A percentile compares a stretch with the other conserved stretches of the same genome.
Evolutionary conservation across 2,888 invertebrate species (phyloP).

Genomic region (Acanthacorydalis orientalis): DNA sequence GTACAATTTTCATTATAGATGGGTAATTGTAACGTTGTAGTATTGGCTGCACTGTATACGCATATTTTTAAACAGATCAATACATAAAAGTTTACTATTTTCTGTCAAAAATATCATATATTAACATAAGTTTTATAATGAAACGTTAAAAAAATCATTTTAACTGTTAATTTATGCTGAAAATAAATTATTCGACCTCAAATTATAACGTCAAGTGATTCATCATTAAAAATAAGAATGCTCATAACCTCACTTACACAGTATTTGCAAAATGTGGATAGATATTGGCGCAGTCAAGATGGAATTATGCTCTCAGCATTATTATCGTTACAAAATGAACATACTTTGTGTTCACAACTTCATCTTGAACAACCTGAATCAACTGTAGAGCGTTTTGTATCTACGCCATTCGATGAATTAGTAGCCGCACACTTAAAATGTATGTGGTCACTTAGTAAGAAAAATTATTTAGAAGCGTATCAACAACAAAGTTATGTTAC

Average conservation of each 20-base stretch:
- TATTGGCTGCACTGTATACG: no score
- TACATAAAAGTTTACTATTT: no score
- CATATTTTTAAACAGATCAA: no score
- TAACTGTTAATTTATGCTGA: no score
- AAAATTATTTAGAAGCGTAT: constrained; percentile 51
- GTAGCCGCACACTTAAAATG: constrained; percentile 57
- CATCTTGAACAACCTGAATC: constrained; percentile 53
- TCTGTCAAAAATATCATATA: no score
- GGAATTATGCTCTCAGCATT: constrained; percentile 40
- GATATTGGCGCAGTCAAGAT: constrained; percentile 43
- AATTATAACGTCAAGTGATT: no score
- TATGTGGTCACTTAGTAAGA: constrained; percentile 30
- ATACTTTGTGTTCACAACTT: constrained; percentile 50
- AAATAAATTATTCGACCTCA: no score
- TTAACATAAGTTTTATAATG: no score
- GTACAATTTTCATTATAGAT: no score
- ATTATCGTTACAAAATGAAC: constrained; percentile 51
- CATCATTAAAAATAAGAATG: constrained; percentile 12
- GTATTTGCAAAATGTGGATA: constrained; percentile 32
- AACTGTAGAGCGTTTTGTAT: constrained; percentile 49
- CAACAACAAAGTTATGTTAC: constrained; percentile 61
- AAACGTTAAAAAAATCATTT: no score
- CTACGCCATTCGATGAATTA: constrained; percentile 59
- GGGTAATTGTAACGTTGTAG: no score
- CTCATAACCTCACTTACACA: constrained; percentile 24